Conservation (phyloP, 2,888 invertebrate species). For the Caenorhabditis auriculariae region DNA sequence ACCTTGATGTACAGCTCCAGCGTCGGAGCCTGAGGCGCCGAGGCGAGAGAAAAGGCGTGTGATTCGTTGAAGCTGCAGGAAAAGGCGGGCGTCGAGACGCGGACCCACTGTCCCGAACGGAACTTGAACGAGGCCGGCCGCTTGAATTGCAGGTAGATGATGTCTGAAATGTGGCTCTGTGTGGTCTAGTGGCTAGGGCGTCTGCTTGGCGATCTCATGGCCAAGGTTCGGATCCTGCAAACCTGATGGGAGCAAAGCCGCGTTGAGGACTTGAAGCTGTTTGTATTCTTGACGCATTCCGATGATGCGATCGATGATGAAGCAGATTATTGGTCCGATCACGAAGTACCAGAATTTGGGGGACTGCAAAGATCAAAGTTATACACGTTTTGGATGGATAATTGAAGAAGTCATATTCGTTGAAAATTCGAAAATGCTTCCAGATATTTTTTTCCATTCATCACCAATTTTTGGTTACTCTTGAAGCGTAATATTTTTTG, state of each 20-base stretch:
- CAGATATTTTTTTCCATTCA: background rate
- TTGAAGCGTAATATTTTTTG: background rate
- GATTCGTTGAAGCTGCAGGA: conserved; percentile 82
- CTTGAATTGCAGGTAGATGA: conserved; percentile 79
- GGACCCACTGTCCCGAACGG: conserved; percentile 70
- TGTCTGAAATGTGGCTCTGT: conserved; percentile 56
- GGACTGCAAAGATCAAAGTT: conserved; percentile 64
- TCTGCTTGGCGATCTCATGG: background rate
- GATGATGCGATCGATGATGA: conserved; percentile 84
- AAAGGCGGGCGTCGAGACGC: conserved; percentile 86
- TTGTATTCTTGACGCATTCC: conserved; percentile 61
- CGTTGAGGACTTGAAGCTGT: conserved; percentile 84
- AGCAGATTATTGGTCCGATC: conserved; percentile 84
- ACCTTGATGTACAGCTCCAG: conserved; percentile 91
- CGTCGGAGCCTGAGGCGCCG: conserved; percentile 91
- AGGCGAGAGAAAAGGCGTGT: conserved; percentile 91
- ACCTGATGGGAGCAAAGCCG: conserved; percentile 83
- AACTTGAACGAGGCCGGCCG: conserved; percentile 92
- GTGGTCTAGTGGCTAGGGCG: no score
- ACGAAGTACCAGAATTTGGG: conserved; percentile 91
- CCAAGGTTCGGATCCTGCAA: background rate
- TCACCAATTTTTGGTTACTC: background rate
- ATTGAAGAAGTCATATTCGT: background rate
- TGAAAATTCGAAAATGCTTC: no score
- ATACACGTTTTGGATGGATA: background rate